Evolutionary conservation across 2,888 invertebrate genomes (phyloP), one percentile per base, ranked within the genome.

Genomic region (Acrobasis repandana): DNA sequence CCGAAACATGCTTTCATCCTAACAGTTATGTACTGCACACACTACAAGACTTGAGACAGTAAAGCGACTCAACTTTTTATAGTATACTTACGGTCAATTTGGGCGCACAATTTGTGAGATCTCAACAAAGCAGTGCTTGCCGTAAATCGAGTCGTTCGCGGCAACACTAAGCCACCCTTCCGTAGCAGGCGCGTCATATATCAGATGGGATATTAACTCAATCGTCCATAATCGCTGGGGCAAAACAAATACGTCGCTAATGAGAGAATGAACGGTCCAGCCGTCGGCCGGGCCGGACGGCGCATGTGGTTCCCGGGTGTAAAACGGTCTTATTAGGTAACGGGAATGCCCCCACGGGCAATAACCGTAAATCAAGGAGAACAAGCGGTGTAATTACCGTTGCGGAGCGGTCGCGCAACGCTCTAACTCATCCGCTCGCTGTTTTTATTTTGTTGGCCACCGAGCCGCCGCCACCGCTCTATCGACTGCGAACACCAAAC

Each of bases 361-460:
- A 93, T 93, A 93, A 93, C 92, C 90, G 90, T 93, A 92, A 93
- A 90, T 90, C 91, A 93, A 88, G 87, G 86, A 88, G 90, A 92
- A 91, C 93, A 92, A 93, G 92, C 93, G 90, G 89, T 89, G 92
- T 93, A 93, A 93, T 93, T 93, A 93, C 93, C 89, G 86, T 77
- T 84, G 88, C 83, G 83, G 86, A 86, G 88, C 90, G 90, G 89
- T 89, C 89, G 87, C 88, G 85, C 88, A 76, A 76, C 80, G 87
- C 88, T 88, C 88, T 91, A 90, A 92, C 91, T 91, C 90, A 92
- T 90, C 89, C 88, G 80, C 84, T 86, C 74, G 76, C 80, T 88
- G 86, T 90, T 92, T 90, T 91, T 91, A 90, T 91, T 92, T 90
- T 88, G 90, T 86, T 84, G 85, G 86, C 84, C 83, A 80, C 81